Conservation (phyloP, 2,113 vertebrate species). For the Symphodus melops region DNA sequence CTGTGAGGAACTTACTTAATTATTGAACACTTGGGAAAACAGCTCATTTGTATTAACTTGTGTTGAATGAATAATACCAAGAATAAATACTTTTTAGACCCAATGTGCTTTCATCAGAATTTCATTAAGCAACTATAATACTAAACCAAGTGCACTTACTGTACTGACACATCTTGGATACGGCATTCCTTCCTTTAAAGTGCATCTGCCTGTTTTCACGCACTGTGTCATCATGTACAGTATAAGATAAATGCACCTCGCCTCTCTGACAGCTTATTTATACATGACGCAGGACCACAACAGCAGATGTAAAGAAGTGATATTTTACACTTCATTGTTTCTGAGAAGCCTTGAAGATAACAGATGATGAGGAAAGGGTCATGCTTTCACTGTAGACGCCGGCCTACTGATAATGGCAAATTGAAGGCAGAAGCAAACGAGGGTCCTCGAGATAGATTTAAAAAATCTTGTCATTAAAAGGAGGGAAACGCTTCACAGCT, state of each 20-base stretch:
- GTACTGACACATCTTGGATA: neutral
- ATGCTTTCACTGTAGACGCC: constrained; percentile 23
- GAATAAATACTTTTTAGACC: no score
- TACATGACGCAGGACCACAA: constrained; percentile 17
- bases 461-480: no score
- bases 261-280: constrained; percentile 45
- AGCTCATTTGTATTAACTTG: no score
- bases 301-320: constrained; percentile 31
- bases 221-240: constrained; percentile 1
- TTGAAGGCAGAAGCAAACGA: neutral
- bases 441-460: neutral
- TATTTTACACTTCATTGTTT: constrained; percentile 65
- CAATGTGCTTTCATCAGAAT: no score
- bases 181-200: neutral
- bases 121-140: no score
- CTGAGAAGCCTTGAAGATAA: constrained; percentile 25
- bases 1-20: no score
- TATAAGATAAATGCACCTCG: constrained; percentile 23
- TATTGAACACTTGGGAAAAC: no score
- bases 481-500: no score
- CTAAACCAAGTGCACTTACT: neutral
- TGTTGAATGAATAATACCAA: no score
- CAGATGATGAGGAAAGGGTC: constrained; percentile 40
- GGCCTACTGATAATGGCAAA: constrained; percentile 9
- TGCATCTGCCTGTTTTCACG: neutral